Base-by-base conservation (phyloP, 2,888 invertebrate species). In the Drosophila falleni region DNA sequence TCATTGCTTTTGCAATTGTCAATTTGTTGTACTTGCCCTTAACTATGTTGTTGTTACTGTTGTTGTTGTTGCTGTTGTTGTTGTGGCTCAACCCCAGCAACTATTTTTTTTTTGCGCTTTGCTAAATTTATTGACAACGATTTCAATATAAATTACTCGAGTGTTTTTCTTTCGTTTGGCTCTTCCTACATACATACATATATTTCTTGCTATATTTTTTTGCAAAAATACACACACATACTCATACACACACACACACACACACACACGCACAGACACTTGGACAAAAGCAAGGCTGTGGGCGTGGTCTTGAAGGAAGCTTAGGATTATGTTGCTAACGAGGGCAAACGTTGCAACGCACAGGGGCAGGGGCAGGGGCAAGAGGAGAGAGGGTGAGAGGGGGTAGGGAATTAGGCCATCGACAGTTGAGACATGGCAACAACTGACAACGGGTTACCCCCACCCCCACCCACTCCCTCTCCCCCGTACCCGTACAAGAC, bases 281-380 rank as follows among this genome's bases (percentile, higher is more conserved):
- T 19, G 31, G 59, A 16, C 5, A 51, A 33, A 19, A 26, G 51
- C 47, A 26, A 41, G 35, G 31, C 31, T 16, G 51, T 65, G 80
- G 61, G 53, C 56, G 67, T 65, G 66, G 54, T 63, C 44, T 54
- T 51, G 61, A 65, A 53, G 47, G 49, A 33, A 58, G 84, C 80
- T 87, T 81, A 58, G 82, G 83, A 82, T 86, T 88, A 88, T 63
- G 67, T 69, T 75, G 70, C 80, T 79, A 82, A 82, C 89, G 82
- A 86, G 86, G 71, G 64, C 89, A 78, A 71, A 71, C 63, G 62
- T 56, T 69, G 68, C 64, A 65, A 50, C 59, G 71, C 13, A 10
- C 10, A 54, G 13, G 8, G 16, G 5, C 1, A 31, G 19, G 3
- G 33, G 16, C 10, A 54, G 13, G 8, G 16, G 5, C 1, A 31